Evolutionary conservation across 2,797 vertebrate genomes (phyloP), one percentile per base, ranked within the genome.

Genomic region (Rhinophrynus dorsalis): DNA sequence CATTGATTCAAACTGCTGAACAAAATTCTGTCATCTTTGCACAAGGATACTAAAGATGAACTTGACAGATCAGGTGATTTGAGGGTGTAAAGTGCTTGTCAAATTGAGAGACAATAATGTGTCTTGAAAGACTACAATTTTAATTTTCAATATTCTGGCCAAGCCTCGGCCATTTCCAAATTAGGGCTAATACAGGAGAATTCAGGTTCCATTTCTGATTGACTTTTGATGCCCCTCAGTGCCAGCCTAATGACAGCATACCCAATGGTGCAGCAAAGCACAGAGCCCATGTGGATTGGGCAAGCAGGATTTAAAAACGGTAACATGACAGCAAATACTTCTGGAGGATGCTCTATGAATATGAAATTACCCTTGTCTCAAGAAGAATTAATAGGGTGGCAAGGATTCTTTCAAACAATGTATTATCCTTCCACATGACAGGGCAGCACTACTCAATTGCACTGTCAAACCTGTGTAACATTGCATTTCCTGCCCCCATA

Each of bases 1-100:
- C 78, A 70, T 80, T 79, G 75, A 83, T 85, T 81, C 83, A 81
- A 80, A 83, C 80, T 72, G 66, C 64, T 78, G 76, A 35, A 80
- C 44, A 81, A 78, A 79, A 78, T 76, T 79, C 85, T 85, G 84
- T 88, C 86, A 88, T 73, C 77, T 78, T 71, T 79, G 76, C 56
- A 66, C 50, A 84, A 12, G 79, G 81, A 74, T 87, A 74, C 81
- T 69, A 84, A 84, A 83, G 85, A 85, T 84, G 86, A 88, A 78
- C 75, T 80, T 90, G 88, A 91, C 88, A 90, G 78, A 77, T 86
- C 79, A 82, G 86, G 88, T 84, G 84, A 77, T 52, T 74, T 66
- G 70, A n/a, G 70, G 37, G 50, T 37, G 62, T 67, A 73, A 73
- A 73, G 70, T 73, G 70, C 70, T 73, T 67, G 55, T 73, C 62